Evolutionary conservation across 2,888 invertebrate species (phyloP).

Genomic region (Yponomeuta plumbellus): DNA sequence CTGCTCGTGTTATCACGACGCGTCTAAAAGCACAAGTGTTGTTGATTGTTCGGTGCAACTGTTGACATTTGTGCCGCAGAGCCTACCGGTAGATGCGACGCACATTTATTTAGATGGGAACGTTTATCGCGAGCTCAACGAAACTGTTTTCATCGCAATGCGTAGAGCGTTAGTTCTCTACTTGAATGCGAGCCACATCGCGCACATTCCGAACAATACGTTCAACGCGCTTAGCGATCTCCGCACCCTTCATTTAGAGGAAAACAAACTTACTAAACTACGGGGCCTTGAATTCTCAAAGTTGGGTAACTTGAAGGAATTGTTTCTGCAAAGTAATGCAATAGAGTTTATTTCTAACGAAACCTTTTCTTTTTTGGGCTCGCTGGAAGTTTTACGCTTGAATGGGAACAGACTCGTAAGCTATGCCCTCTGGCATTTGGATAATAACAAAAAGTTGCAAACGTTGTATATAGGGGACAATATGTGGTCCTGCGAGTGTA

Average conservation of each 20-base stretch:
- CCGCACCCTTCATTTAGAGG: conserved; percentile 88
- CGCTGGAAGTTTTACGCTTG: conserved; percentile 87
- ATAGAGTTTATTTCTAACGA: conserved; percentile 87
- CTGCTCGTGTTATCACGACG: conserved; percentile 96
- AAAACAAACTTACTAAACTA: conserved; percentile 86
- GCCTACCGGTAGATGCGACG: conserved; percentile 93
- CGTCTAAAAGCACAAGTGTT: conserved; percentile 92
- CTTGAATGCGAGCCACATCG: conserved; percentile 88
- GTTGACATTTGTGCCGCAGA: conserved; percentile 83
- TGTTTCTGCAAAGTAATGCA: conserved; percentile 91
- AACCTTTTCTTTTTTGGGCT: conserved; percentile 86
- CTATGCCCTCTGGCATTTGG: conserved; percentile 88
- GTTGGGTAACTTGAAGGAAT: conserved; percentile 85
- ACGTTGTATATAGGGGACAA: conserved; percentile 88
- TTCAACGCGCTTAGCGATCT: conserved; percentile 87
- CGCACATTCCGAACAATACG: conserved; percentile 89
- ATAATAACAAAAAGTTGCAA: conserved; percentile 81
- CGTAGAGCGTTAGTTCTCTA: conserved; percentile 81
- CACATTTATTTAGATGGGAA: conserved; percentile 95
- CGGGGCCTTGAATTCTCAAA: conserved; percentile 91
- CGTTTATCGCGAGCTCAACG: conserved; percentile 84
- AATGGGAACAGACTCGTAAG: conserved; percentile 90
- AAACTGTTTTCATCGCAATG: conserved; percentile 61
- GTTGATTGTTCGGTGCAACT: conserved; percentile 91
- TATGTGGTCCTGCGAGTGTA: conserved; percentile 93